These are phyloP conservation scores for Ctenicera cuprea DNA, from an alignment of 2,888 invertebrate species.

Conservation along the genomic window DNA sequence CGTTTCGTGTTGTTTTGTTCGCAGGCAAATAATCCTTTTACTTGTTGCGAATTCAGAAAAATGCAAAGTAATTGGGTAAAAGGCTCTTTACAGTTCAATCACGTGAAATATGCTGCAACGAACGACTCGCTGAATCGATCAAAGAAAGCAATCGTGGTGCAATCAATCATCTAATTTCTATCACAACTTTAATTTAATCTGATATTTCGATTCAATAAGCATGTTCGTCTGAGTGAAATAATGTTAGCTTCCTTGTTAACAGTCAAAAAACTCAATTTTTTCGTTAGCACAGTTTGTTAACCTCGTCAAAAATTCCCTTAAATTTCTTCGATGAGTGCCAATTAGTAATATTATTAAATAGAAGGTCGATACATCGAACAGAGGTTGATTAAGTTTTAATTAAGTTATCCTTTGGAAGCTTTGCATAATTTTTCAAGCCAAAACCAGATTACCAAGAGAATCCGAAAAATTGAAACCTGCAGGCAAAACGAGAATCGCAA, in stretches of 20 bases:
- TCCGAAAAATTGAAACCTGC: conserved; percentile 13
- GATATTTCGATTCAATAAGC: conserved; percentile 36
- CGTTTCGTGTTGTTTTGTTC: conserved; percentile 5
- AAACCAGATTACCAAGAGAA: conserved; percentile 13
- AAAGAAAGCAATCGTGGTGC: conserved; percentile 10
- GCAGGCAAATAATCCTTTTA: background rate
- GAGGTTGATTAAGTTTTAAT: conserved; percentile 28
- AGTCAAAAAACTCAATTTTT: conserved; percentile 14
- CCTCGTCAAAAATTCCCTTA: conserved; percentile 1
- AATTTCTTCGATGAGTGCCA: background rate
- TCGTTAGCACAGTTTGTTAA: conserved; percentile 11
- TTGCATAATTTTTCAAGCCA: conserved; percentile 27
- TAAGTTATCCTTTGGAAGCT: conserved; percentile 17
- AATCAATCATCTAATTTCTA: conserved; percentile 31
- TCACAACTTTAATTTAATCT: conserved; percentile 30
- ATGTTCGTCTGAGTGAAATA: conserved; percentile 21
- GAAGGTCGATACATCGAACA: conserved; percentile 16
- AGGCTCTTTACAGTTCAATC: background rate
- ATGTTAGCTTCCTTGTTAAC: conserved; percentile 35
- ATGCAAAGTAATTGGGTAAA: background rate
- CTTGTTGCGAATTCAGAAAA: conserved; percentile 16
- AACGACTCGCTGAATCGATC: conserved; percentile 1
- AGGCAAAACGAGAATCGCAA: conserved; percentile 24
- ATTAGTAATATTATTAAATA: conserved; percentile 19
- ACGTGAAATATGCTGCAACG: background rate